Evolutionary conservation across 2,113 vertebrate genomes (phyloP).

Genomic region (Pteruthius melanotis): DNA sequence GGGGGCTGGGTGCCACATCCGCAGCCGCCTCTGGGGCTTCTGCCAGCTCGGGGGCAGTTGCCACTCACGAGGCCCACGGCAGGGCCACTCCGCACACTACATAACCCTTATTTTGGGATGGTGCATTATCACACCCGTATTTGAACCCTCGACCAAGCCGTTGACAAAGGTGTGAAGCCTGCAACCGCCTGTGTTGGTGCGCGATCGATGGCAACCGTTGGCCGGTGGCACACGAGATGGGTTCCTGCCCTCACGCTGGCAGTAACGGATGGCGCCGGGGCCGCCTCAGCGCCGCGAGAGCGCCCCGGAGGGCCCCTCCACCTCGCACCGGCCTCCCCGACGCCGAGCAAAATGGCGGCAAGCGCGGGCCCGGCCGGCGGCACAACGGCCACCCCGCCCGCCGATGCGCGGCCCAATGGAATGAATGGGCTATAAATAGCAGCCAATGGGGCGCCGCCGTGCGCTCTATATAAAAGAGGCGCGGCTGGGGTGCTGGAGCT

Average conservation of each 20-base stretch:
- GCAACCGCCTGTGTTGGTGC: fast-evolving
- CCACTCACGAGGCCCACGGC: fast-evolving
- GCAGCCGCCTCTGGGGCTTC: not conserved
- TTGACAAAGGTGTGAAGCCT: not conserved
- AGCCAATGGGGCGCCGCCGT: constrained; percentile 77
- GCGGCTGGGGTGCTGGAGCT: fast-evolving
- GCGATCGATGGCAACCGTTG: fast-evolving
- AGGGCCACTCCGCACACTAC: fast-evolving
- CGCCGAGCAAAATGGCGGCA: constrained; percentile 24
- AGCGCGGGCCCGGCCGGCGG: not conserved
- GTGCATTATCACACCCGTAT: fast-evolving
- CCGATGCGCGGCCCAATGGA: constrained; percentile 69
- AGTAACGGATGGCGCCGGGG: fast-evolving
- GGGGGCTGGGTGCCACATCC: not conserved
- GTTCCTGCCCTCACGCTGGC: fast-evolving
- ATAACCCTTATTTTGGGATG: too few species aligned
- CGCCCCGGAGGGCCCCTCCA: fast-evolving
- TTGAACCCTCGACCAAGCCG: not conserved
- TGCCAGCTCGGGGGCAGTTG: fast-evolving
- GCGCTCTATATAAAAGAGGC: constrained; percentile 77
- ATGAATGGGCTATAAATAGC: constrained; percentile 88
- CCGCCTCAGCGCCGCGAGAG: fast-evolving
- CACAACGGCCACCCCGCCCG: not conserved
- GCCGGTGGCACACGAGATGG: fast-evolving
- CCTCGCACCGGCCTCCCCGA: not conserved